Conservation (phyloP, 2,797 vertebrate genomes). For the Anguilla obscura region DNA sequence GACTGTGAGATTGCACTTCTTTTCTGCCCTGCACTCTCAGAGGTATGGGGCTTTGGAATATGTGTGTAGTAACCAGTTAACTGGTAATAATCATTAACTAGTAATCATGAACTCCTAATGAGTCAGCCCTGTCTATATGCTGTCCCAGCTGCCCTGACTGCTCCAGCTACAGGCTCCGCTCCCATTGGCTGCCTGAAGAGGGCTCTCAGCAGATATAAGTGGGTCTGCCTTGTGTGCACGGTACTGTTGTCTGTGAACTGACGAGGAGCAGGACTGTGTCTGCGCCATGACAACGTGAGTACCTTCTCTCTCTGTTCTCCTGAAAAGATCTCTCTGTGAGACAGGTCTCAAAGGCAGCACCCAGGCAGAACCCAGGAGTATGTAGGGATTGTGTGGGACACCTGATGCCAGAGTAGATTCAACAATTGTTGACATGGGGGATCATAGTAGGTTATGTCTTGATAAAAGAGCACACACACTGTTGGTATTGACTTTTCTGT, state of each 20-base stretch:
- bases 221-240: conserved; percentile 38
- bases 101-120: conserved; percentile 54
- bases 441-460: not conserved
- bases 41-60: not conserved
- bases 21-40: not conserved
- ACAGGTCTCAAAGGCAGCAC: not conserved
- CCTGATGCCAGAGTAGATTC: not conserved
- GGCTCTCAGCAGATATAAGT: conserved; percentile 58
- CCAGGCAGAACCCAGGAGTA: not conserved
- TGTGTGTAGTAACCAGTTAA: conserved; percentile 38
- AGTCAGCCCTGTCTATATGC: conserved; percentile 54
- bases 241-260: conserved; percentile 39
- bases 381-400: not conserved
- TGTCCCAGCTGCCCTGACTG: not conserved
- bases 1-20: not conserved
- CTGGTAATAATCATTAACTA: no score
- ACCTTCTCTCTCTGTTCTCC: not conserved
- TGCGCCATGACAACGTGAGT: conserved; percentile 49
- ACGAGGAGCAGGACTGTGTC: conserved; percentile 40
- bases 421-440: conserved; percentile 8
- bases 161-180: conserved; percentile 44
- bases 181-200: conserved; percentile 67
- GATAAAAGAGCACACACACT: not conserved
- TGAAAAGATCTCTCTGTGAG: not conserved
- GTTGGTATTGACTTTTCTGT: not conserved